phyloP scores from a whole-genome alignment of 2,113 vertebrate species.

The Chauna torquata region DNA sequence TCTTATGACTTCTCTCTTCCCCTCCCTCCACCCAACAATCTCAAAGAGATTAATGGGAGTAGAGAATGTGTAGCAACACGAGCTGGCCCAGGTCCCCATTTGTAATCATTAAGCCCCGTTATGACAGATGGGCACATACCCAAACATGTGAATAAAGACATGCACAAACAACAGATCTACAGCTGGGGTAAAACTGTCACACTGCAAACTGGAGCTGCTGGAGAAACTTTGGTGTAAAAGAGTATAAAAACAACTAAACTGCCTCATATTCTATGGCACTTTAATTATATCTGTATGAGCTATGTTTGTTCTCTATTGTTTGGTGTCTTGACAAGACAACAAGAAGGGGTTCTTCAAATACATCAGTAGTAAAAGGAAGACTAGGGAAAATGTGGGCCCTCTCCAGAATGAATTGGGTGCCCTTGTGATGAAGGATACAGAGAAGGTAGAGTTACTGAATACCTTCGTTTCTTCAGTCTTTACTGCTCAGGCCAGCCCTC shows the following conservation, averaged over 20 bases:
- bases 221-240: background rate
- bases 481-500: no score
- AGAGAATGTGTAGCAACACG: background rate
- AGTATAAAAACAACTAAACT: background rate
- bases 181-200: background rate
- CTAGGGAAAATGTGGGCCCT: no score
- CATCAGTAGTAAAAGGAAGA: no score
- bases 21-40: rapidly evolving
- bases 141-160: background rate
- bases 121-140: rapidly evolving
- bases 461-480: no score
- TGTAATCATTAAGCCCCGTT: background rate
- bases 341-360: no score
- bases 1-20: background rate
- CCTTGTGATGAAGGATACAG: no score
- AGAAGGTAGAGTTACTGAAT: no score
- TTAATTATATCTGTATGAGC: background rate
- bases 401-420: no score
- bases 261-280: background rate
- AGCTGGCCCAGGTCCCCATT: background rate
- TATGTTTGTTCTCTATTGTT: background rate
- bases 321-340: background rate
- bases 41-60: background rate
- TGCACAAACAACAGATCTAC: background rate
- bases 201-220: background rate